A percentile compares a stretch with the other conserved stretches of the same genome.
These are phyloP conservation scores for Campoletis sonorensis DNA, from an alignment of 1,140 invertebrate genomes.

Conservation along the genomic window DNA sequence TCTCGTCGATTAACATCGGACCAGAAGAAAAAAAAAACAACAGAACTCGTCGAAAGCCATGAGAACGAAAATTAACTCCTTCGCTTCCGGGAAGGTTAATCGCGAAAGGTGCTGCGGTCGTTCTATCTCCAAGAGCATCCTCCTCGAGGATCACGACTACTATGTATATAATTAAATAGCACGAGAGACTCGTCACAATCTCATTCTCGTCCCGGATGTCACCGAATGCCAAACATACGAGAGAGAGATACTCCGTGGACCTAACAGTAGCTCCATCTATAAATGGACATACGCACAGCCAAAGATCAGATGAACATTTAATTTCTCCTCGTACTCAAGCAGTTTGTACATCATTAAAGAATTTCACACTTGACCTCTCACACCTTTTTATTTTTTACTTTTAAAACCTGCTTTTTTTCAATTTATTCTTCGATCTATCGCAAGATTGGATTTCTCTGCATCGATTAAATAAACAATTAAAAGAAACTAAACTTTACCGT, in stretches of 20 bases:
- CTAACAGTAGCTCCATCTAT: neutral
- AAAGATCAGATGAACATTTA: neutral
- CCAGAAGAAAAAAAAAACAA: neutral
- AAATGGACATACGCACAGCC: neutral
- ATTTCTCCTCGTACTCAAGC: neutral
- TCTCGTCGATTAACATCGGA: neutral
- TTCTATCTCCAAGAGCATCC: neutral
- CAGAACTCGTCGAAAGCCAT: slow-evolving; percentile 17
- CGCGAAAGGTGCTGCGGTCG: neutral
- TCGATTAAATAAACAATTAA: neutral
- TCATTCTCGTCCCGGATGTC: slow-evolving; percentile 20
- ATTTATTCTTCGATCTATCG: neutral
- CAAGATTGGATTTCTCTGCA: neutral
- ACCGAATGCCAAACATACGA: neutral
- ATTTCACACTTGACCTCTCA: slow-evolving; percentile 4
- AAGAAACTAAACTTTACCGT: neutral
- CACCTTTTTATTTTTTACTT: neutral
- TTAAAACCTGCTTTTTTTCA: too few relatives aligned
- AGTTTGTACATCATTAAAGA: neutral
- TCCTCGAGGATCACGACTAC: slow-evolving; percentile 29
- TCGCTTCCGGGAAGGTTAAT: slow-evolving; percentile 38
- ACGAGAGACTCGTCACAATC: slow-evolving; percentile 6
- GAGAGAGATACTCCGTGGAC: too few relatives aligned
- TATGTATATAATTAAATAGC: slow-evolving; percentile 18
- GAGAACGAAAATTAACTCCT: slow-evolving; percentile 36